Base-by-base conservation (phyloP, 2,888 invertebrate species). In the Digitonthophagus gazella region DNA sequence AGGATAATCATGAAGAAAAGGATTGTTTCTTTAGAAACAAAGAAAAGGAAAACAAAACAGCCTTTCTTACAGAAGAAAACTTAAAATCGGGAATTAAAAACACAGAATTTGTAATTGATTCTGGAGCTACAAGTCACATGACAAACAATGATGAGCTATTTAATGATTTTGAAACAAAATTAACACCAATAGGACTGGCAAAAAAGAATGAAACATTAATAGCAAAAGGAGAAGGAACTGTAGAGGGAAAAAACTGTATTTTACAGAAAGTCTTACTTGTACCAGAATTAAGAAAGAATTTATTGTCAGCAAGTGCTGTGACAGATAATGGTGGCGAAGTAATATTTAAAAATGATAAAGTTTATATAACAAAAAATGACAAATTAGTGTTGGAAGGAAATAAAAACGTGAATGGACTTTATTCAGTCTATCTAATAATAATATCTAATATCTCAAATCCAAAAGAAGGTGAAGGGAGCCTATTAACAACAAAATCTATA, bases 361-460 rank as follows among this genome's bases (percentile, higher is more conserved):
- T 3, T n/a, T n/a, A n/a, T n/a, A 70, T 77, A 19, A 71, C 66
- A 11, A 73, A 75, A 67, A 61, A 72, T 66, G 44, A 71, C 20
- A 64, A 66, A 66, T 61, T 65, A 69, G 58, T 74, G 15, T 56
- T 75, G 14, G 64, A 73, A 69, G 72, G 71, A 56, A 65, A 63
- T 22, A 71, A 73, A 73, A 14, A 56, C 44, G 56, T 67, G 58
- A 72, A 69, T 44, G 71, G 69, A n/a, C 56, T 73, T 6, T 74
- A 73, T 66, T 28, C 20, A 18, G n/a, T n/a, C n/a, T n/a, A n/a
- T n/a, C n/a, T n/a, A n/a, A 44, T 72, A 67, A 57, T 70, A 6
- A 15, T 71, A 22, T 4, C 3, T 22, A 22, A 6, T 64, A 61
- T n/a, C n/a, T n/a, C n/a, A n/a, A n/a, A n/a, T n/a, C n/a, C 64